A percentile compares a stretch with the other conserved stretches of the same genome.
These are phyloP conservation scores for Brassicogethes aeneus DNA, from an alignment of 2,888 invertebrate genomes.

Conservation along the genomic window DNA sequence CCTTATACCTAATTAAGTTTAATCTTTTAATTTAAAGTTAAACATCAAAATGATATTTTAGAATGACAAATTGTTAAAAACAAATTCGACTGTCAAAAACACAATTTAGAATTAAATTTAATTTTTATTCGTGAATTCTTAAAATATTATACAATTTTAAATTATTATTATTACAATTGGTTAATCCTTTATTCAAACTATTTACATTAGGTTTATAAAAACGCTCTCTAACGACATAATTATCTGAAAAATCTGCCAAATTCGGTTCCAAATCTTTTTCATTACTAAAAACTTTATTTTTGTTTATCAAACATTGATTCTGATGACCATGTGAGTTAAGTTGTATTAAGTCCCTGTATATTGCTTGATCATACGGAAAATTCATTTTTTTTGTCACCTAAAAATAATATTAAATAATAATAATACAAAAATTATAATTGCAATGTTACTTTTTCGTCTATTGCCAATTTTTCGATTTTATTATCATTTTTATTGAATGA, in stretches of 20 bases:
- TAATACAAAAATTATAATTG: neutral
- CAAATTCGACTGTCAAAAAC: neutral
- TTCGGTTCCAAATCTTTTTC: neutral
- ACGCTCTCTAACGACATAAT: neutral
- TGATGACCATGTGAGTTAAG: neutral
- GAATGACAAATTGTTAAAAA: no score
- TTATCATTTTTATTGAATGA: no score
- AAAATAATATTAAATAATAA: conserved; percentile 7
- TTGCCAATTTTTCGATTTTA: conserved; percentile 2
- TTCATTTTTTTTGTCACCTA: conserved; percentile 25
- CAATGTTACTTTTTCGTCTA: conserved; percentile 9
- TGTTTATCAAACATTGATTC: neutral
- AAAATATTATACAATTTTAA: neutral
- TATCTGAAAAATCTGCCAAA: neutral
- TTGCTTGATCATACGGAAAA: conserved; percentile 21
- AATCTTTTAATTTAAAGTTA: no score
- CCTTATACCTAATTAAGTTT: no score
- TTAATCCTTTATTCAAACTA: neutral
- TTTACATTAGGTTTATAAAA: neutral
- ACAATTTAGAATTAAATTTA: neutral
- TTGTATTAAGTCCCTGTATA: conserved; percentile 25
- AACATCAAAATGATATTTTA: no score
- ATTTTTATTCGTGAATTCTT: neutral
- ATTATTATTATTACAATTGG: neutral
- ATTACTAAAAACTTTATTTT: no score